phyloP scores from a whole-genome alignment of 2,113 vertebrate species.

The Miniopterus natalensis region DNA sequence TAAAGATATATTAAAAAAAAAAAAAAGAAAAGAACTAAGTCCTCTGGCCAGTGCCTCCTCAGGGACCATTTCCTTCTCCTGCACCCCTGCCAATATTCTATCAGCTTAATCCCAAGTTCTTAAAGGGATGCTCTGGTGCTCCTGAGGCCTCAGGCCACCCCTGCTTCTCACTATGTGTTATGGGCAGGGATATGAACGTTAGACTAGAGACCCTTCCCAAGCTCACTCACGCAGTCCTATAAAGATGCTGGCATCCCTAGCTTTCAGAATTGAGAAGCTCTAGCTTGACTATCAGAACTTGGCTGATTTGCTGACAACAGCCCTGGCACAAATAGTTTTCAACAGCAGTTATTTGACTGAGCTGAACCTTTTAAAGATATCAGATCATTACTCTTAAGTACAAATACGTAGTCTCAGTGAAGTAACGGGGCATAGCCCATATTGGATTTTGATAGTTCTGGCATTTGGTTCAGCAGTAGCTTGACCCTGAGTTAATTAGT shows the following conservation, averaged over 20 bases:
- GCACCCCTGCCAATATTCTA: not conserved
- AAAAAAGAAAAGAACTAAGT: not conserved
- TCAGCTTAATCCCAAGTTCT: not conserved
- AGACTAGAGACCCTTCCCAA: not conserved
- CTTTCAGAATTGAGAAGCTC: constrained; percentile 47
- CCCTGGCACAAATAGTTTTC: constrained; percentile 76
- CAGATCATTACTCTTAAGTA: constrained; percentile 81
- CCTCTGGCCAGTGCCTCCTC: not conserved
- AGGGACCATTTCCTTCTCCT: not conserved
- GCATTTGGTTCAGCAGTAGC: constrained; percentile 81
- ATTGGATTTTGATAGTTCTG: constrained; percentile 73
- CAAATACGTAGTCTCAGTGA: constrained; percentile 73
- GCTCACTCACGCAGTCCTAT: not conserved
- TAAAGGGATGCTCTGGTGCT: not conserved
- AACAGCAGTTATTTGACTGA: constrained; percentile 76
- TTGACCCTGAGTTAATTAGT: constrained; percentile 84
- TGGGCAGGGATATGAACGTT: not conserved
- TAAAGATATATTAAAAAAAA: no score
- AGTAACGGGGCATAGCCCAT: constrained; percentile 76
- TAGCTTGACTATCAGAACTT: constrained; percentile 68
- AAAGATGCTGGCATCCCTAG: not conserved
- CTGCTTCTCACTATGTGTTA: not conserved
- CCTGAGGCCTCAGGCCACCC: not conserved
- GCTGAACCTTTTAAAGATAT: constrained; percentile 77
- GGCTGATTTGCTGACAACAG: constrained; percentile 82